Evolutionary conservation across 2,797 vertebrate genomes (phyloP), one percentile per base, ranked within the genome.

Genomic region (Gambusia yucatana): DNA sequence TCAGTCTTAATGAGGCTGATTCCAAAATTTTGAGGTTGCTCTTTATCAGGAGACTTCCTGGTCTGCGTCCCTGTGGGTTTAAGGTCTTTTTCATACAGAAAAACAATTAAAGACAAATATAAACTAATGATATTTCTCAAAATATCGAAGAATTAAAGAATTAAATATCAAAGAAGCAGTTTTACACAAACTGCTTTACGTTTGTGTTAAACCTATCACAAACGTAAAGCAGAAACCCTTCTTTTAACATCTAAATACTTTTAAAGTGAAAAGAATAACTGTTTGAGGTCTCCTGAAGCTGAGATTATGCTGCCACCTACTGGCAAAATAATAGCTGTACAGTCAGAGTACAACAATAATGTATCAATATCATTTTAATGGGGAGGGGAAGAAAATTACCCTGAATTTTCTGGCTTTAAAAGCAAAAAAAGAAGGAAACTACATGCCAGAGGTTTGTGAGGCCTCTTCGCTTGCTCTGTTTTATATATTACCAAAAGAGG

Each of bases 231-330:
- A 41, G 63, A 65, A 65, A 65, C 61, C 17, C 33, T 67, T 16
- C 30, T 41, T 41, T 67, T 25, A 22, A 20, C 20, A 39, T 65
- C 44, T 25, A 3, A 36, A 65, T 22, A 13, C 13, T 47, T 33
- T 25, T 14, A 65, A 63, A 36, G 0, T 36, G 4, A 48, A 57
- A 33, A 16, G 39, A 65, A 52, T 47, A 55, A 4, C 20, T 8
- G 6, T 0, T 43, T 30, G 63, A 0, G 30, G 7, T 46, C 25
- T 6, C n/a, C 0, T 73, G 71, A 47, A 76, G 1, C 59, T 28
- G 76, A 65, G 36, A 46, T 52, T 46, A 78, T 83, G 84, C 44
- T 36, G 86, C 88, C 92, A 90, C 87, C 93, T 94, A 91, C 91
- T 93, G 94, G 87, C 70, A 0, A 2, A 65, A 55, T n/a, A 44